Evolutionary conservation across 2,888 invertebrate species (phyloP).

Genomic region (Fabriciana adippe): DNA sequence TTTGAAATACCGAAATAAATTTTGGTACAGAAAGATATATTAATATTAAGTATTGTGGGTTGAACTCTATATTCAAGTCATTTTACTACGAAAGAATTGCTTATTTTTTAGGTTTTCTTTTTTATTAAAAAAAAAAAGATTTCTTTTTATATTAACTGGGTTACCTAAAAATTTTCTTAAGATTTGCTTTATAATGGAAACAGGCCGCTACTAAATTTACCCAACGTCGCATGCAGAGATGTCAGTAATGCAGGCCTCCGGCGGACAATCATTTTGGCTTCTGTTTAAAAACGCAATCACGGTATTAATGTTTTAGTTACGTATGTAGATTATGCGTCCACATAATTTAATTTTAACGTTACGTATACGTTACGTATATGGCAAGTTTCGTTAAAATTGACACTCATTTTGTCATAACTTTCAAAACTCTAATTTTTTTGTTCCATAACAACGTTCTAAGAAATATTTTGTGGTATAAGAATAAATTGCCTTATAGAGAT

Average conservation of each 20-base stretch:
- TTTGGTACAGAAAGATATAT: no score
- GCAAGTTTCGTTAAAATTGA: background rate
- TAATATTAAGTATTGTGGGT: no score
- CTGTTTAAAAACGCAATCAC: slow-evolving; percentile 73
- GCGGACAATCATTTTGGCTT: slow-evolving; percentile 76
- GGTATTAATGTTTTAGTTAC: slow-evolving; percentile 64
- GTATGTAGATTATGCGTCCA: slow-evolving; percentile 41
- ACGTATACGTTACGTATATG: background rate
- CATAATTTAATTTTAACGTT: slow-evolving; percentile 24
- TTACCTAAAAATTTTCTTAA: background rate
- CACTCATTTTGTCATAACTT: background rate
- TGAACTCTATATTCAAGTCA: no score
- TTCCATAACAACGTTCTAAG: no score
- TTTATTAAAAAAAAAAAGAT: no score
- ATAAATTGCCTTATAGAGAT: background rate
- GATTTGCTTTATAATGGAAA: slow-evolving; percentile 41
- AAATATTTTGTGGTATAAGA: background rate
- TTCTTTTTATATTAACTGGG: no score
- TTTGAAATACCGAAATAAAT: no score
- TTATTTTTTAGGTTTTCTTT: no score
- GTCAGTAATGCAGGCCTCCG: slow-evolving; percentile 61
- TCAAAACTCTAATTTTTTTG: background rate
- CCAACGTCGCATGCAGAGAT: slow-evolving; percentile 56
- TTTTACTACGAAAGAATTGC: no score
- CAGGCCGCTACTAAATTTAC: slow-evolving; percentile 46